Evolutionary conservation across 64 coral and sea anemone species (phyloP).

Genomic region (Montipora efflorescens): DNA sequence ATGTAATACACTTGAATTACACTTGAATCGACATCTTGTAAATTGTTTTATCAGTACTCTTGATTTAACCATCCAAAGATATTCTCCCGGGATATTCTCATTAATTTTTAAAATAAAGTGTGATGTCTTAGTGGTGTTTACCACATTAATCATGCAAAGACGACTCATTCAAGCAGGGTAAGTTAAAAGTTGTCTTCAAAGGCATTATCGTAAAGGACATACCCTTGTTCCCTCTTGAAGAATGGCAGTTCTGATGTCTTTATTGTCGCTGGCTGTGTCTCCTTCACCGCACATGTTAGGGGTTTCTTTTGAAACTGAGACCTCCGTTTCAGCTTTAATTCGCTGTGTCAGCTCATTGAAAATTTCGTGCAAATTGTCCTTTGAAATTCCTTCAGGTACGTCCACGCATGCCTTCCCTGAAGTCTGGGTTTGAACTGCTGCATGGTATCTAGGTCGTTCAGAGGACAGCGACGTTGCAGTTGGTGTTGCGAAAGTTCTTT

Average conservation of each 20-base stretch:
- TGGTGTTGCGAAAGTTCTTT: conserved; percentile 39
- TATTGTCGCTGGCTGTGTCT: too few relatives aligned
- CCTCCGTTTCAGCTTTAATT: neutral
- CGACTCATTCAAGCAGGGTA: neutral
- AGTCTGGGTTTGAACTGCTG: conserved; percentile 16
- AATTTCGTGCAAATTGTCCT: conserved; percentile 22
- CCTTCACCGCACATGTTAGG: too few relatives aligned
- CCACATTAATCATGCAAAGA: too few relatives aligned
- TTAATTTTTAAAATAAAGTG: too few relatives aligned
- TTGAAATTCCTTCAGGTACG: neutral
- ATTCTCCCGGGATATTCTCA: too few relatives aligned
- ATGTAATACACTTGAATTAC: neutral
- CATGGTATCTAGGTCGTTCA: conserved; percentile 47
- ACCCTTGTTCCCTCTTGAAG: neutral
- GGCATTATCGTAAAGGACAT: neutral
- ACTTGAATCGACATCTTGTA: neutral
- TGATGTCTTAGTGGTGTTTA: too few relatives aligned
- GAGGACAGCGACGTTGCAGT: conserved; percentile 13
- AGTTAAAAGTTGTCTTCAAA: neutral
- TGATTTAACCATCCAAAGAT: neutral
- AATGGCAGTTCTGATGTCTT: too few relatives aligned
- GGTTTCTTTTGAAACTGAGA: too few relatives aligned
- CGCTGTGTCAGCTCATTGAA: conserved; percentile 12
- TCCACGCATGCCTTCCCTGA: conserved; percentile 12
- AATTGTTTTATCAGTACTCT: neutral